Evolutionary conservation across 1,140 invertebrate genomes (phyloP), one percentile per base, ranked within the genome.

Genomic region (Sweltsa coloradensis): DNA sequence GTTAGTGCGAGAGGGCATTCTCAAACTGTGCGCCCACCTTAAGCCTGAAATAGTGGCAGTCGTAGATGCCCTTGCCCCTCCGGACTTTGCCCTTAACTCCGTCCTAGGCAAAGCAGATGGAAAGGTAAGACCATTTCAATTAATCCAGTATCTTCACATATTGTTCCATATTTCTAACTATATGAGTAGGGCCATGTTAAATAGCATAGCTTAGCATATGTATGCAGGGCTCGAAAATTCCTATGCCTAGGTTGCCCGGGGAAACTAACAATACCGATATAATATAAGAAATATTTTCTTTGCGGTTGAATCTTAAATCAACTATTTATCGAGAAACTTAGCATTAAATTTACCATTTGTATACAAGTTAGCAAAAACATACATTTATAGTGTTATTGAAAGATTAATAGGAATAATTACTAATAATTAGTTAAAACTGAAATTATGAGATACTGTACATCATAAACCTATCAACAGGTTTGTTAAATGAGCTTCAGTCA

Each of bases 41-140:
- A 85, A 89, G 62, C 64, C 75, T 25, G 80, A 79, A 39, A 75
- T 81, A 22, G 78, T 95, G 3, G 67, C 76, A 25, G 67, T 93
- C 11, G 84, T 83, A 1, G 92, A 96, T 67, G 82, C 81, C 31
- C 67, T 95, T 23, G 84, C 89, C 23, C 88, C 89, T 2, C 81
- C 90, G 3, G 91, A 95, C 68, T 93, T 84, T 60, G 73, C 89
- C 27, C 56, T 92, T 6, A 83, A 88, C 60, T 92, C 88, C n/a
- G 76, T 83, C 22, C 67, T 92, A n/a, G 88, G 85, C 34, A 75
- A 73, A 59, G 74, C 83, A 3, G 85, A 92, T 72, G 89, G 89
- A 51, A 69, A 87, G 65, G 85, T 91, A 62, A 40, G 13, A 45
- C n/a, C n/a, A 31, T 31, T 31, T 31, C n/a, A 9, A 31, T 31